phyloP scores from a whole-genome alignment of 92 coral and sea anemone genomes.

The Metridium senile region DNA sequence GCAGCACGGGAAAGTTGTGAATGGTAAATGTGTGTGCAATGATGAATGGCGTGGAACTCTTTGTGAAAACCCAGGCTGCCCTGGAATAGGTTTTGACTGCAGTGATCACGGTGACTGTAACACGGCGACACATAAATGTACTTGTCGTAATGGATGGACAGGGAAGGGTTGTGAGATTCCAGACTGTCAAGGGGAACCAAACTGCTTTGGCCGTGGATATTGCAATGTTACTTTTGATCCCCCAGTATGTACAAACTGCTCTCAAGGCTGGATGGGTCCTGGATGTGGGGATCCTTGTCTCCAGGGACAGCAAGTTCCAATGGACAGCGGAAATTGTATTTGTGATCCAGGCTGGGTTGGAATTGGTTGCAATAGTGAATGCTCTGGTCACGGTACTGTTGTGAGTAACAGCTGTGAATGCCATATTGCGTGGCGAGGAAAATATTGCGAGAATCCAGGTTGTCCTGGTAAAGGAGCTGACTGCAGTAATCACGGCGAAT shows the following conservation, averaged over 20 bases:
- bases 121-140: slow-evolving; percentile 68
- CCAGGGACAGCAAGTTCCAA: slow-evolving; percentile 63
- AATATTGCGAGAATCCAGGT: slow-evolving; percentile 71
- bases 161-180: slow-evolving; percentile 67
- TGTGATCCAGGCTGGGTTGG: slow-evolving; percentile 70
- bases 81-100: slow-evolving; percentile 60
- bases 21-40: slow-evolving; percentile 45
- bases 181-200: slow-evolving; percentile 72
- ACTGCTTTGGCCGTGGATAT: slow-evolving; percentile 67
- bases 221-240: slow-evolving; percentile 60
- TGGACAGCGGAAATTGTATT: slow-evolving; percentile 68
- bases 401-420: slow-evolving; percentile 48
- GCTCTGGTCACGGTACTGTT: slow-evolving; percentile 68
- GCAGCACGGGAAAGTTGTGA: slow-evolving; percentile 53
- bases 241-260: slow-evolving; percentile 62
- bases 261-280: slow-evolving; percentile 76
- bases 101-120: slow-evolving; percentile 67
- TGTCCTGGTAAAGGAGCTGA: slow-evolving; percentile 69
- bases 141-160: slow-evolving; percentile 67
- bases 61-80: slow-evolving; percentile 66
- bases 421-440: slow-evolving; percentile 62
- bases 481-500: slow-evolving; percentile 73
- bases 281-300: slow-evolving; percentile 64
- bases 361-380: slow-evolving; percentile 70
- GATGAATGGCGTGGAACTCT: slow-evolving; percentile 68